These are phyloP conservation scores for Melanotaenia pygmaea DNA, from an alignment of 2,797 vertebrate genomes.

Conservation along the genomic window DNA sequence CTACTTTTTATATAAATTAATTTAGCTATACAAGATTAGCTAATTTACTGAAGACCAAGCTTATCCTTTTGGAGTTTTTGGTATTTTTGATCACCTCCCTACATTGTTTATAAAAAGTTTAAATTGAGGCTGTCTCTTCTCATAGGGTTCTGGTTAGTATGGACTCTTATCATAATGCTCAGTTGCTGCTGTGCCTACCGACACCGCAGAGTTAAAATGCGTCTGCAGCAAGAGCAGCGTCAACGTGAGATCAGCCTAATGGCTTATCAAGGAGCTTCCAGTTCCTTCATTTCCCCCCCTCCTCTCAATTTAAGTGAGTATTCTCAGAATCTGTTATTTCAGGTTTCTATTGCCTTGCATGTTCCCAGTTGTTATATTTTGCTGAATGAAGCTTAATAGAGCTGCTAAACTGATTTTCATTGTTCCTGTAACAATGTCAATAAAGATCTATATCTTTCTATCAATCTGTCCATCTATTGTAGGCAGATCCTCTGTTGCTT, in stretches of 20 bases:
- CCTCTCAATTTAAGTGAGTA: conserved; percentile 85
- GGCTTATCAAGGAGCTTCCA: conserved; percentile 88
- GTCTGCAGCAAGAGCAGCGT: conserved; percentile 87
- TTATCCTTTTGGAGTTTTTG: background rate
- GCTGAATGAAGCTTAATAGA: too few relatives aligned
- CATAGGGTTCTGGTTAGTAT: conserved; percentile 89
- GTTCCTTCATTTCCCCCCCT: conserved; percentile 83
- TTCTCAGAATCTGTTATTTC: background rate
- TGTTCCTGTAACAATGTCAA: too few relatives aligned
- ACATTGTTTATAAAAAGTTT: background rate
- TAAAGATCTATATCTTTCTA: too few relatives aligned
- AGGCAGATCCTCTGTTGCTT: background rate
- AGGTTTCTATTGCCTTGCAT: background rate
- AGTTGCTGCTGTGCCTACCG: conserved; percentile 89
- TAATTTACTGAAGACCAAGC: background rate
- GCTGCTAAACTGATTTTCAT: too few relatives aligned
- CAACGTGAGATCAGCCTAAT: conserved; percentile 89
- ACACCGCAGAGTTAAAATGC: conserved; percentile 88
- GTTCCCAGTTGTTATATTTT: background rate
- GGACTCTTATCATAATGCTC: conserved; percentile 89
- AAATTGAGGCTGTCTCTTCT: conserved; percentile 7
- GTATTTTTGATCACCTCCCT: background rate
- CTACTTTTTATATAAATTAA: too few relatives aligned
- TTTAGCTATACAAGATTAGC: too few relatives aligned
- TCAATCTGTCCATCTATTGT: background rate